Percentiles rank a stretch among this genome's conserved stretches.
Conservation (phyloP, 1,140 invertebrate species). For the Penaeus vannamei region DNA sequence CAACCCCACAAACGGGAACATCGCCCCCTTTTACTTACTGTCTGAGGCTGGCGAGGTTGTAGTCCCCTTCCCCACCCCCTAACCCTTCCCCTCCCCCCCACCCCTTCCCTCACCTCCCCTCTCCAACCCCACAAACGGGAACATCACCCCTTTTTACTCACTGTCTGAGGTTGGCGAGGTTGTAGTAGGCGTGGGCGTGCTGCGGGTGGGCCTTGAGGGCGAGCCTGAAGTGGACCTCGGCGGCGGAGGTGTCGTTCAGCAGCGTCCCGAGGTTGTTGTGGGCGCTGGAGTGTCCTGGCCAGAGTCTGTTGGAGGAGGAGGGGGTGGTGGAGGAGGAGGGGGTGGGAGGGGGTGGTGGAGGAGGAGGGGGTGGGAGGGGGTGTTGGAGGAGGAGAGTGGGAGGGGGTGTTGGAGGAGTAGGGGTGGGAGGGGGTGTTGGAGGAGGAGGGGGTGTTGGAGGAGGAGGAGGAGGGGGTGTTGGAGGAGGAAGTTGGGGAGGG, state of each 20-base stretch:
- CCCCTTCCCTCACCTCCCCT: too few relatives aligned
- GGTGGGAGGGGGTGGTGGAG: background rate
- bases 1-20: too few relatives aligned
- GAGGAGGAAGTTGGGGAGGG: too few relatives aligned
- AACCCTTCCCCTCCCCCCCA: too few relatives aligned
- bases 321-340: background rate
- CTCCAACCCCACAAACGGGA: too few relatives aligned
- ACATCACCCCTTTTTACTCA: slow-evolving; percentile 72
- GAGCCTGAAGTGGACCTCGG: slow-evolving; percentile 83
- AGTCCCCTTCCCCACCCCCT: too few relatives aligned
- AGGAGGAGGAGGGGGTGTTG: slow-evolving; percentile 73
- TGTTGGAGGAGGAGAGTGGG: slow-evolving; percentile 73
- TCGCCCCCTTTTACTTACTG: slow-evolving; percentile 72
- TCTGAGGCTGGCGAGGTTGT: slow-evolving; percentile 82
- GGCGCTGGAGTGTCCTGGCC: slow-evolving; percentile 88
- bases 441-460: too few relatives aligned
- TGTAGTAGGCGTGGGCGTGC: slow-evolving; percentile 89
- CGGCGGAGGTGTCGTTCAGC: slow-evolving; percentile 75
- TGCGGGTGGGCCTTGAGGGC: slow-evolving; percentile 83
- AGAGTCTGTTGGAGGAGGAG: slow-evolving; percentile 78
- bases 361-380: too few relatives aligned
- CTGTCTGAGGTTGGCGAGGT: slow-evolving; percentile 78
- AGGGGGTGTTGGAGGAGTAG: too few relatives aligned
- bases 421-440: slow-evolving; percentile 73
- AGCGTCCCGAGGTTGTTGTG: slow-evolving; percentile 91